Conservation (phyloP, 2,113 vertebrate species). For the Pseudorasbora parva region DNA sequence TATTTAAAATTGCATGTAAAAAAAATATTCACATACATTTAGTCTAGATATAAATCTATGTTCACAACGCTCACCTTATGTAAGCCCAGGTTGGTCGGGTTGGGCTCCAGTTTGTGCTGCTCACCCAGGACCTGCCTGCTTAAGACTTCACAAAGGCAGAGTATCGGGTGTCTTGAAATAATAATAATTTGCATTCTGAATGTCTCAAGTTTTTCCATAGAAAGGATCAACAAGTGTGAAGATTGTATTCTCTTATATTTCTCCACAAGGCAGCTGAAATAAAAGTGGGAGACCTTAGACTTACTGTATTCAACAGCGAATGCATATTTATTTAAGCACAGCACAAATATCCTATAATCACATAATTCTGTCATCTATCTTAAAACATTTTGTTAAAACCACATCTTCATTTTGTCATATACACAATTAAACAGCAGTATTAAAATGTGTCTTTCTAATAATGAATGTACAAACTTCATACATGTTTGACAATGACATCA, state of each 20-base stretch:
- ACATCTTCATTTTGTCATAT: neutral
- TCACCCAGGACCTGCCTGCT: constrained; percentile 4
- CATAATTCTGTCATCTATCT: neutral
- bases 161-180: neutral
- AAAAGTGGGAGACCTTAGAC: neutral
- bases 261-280: constrained; percentile 29
- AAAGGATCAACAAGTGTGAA: neutral
- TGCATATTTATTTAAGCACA: neutral
- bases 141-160: constrained; percentile 10
- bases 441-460: too few relatives aligned
- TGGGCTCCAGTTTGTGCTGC: neutral
- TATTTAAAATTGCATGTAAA: neutral
- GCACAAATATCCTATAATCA: neutral
- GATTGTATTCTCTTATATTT: neutral
- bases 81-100: constrained; percentile 1
- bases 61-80: constrained; percentile 41
- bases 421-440: neutral
- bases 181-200: neutral
- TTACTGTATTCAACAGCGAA: neutral
- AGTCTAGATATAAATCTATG: neutral
- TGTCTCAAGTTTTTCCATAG: constrained; percentile 5
- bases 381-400: neutral
- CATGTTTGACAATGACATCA: neutral
- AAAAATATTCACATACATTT: neutral
- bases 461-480: too few relatives aligned